These are phyloP conservation scores for Latrodectus geometricus DNA, from an alignment of 1,140 invertebrate genomes.

Conservation along the genomic window DNA sequence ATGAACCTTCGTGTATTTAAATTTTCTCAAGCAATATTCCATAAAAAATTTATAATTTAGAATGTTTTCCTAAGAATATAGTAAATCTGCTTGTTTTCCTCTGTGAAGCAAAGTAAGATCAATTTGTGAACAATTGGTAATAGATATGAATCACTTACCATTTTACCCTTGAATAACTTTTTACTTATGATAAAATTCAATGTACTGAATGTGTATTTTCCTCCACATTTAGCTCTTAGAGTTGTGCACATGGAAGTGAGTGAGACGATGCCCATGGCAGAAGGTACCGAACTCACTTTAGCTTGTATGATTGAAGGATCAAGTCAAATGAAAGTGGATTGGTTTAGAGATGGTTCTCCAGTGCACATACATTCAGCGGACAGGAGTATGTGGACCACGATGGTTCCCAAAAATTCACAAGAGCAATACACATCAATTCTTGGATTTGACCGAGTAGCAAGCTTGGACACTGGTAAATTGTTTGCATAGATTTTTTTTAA, in stretches of 20 bases:
- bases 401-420: slow-evolving; percentile 60
- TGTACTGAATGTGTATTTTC: no score
- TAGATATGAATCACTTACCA: no score
- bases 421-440: slow-evolving; percentile 62
- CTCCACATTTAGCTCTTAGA: slow-evolving; percentile 26
- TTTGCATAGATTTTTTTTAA: not conserved
- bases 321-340: slow-evolving; percentile 46
- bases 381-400: slow-evolving; percentile 55
- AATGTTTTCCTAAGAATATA: no score
- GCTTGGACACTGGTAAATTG: slow-evolving; percentile 57
- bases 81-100: no score
- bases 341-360: slow-evolving; percentile 61
- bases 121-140: no score
- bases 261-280: slow-evolving; percentile 50
- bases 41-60: no score
- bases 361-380: slow-evolving; percentile 40
- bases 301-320: slow-evolving; percentile 62
- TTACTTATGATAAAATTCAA: no score
- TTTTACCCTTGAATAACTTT: no score
- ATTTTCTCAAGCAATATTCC: no score
- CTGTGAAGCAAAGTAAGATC: no score
- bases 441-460: slow-evolving; percentile 51
- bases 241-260: slow-evolving; percentile 54
- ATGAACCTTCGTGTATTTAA: no score
- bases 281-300: slow-evolving; percentile 59